phyloP scores from a whole-genome alignment of 1,140 invertebrate species.

The Delia radicum region DNA sequence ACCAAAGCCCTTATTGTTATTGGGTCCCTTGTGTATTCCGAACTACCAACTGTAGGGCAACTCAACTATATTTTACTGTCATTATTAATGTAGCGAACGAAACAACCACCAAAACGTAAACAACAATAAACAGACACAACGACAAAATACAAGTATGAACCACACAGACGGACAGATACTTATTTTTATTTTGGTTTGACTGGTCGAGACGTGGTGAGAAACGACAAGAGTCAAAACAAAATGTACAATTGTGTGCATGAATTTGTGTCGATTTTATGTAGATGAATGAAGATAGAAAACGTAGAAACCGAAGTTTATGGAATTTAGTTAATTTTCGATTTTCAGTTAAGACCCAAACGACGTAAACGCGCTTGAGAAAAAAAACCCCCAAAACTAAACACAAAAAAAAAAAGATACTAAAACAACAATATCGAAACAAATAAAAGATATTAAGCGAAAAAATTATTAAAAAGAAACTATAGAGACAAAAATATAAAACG shows the following conservation, averaged over 20 bases:
- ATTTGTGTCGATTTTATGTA: not conserved
- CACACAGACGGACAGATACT: not conserved
- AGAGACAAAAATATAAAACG: not conserved
- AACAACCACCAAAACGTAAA: not conserved
- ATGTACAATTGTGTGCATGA: not conserved
- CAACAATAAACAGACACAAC: not conserved
- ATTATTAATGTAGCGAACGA: not conserved
- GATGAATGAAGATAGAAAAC: conserved; percentile 19
- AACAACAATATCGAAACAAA: not conserved
- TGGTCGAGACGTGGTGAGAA: not conserved
- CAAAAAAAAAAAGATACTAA: not conserved
- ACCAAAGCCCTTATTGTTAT: no score
- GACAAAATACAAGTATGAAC: not conserved
- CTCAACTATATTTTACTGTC: not conserved
- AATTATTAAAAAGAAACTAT: no score
- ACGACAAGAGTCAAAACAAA: conserved; percentile 13
- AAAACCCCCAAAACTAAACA: not conserved
- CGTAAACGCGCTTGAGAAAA: not conserved
- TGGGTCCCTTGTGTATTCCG: no score
- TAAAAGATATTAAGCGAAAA: no score
- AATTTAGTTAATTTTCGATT: conserved; percentile 19
- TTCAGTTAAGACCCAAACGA: conserved; percentile 17
- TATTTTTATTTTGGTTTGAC: not conserved
- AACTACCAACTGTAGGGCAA: not conserved
- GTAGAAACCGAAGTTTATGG: conserved; percentile 20